phyloP scores from a whole-genome alignment of 2,888 invertebrate species.

The Linnaemya tessellans region DNA sequence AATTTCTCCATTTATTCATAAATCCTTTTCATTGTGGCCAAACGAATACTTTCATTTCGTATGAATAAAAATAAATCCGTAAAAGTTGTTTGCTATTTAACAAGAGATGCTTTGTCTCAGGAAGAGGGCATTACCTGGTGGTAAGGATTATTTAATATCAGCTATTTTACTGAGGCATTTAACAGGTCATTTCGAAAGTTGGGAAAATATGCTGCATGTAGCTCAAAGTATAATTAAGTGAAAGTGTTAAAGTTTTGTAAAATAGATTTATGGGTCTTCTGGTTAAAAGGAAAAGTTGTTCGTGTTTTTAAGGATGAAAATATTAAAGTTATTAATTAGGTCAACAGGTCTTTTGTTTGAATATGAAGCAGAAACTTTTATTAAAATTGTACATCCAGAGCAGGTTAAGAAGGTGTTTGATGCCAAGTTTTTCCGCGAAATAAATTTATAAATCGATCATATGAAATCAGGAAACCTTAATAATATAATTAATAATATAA shows the following conservation, averaged over 20 bases:
- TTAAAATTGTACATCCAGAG: neutral
- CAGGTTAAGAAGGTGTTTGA: neutral
- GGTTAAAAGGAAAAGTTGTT: constrained; percentile 7
- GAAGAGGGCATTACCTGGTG: neutral
- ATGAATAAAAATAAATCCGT: neutral
- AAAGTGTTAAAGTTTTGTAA: constrained; percentile 34
- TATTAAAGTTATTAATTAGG: neutral
- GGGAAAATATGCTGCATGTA: neutral
- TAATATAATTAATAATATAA: too few relatives aligned
- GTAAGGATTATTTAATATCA: constrained; percentile 27
- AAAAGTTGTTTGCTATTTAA: constrained; percentile 17
- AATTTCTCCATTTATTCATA: constrained; percentile 25
- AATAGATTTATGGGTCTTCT: constrained; percentile 35
- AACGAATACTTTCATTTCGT: too few relatives aligned
- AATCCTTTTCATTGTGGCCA: constrained; percentile 5
- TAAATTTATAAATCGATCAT: too few relatives aligned
- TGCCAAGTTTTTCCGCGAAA: neutral
- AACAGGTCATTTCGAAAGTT: neutral
- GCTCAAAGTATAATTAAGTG: constrained; percentile 50
- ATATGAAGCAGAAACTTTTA: neutral
- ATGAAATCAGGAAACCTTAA: too few relatives aligned
- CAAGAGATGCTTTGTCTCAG: constrained; percentile 26
- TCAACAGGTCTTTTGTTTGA: neutral
- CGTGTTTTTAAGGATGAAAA: neutral
- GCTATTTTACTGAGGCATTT: neutral